Percentiles rank a stretch among this genome's conserved stretches.
Evolutionary conservation across 2,113 vertebrate species (phyloP).

Genomic region (Heteronetta atricapilla): DNA sequence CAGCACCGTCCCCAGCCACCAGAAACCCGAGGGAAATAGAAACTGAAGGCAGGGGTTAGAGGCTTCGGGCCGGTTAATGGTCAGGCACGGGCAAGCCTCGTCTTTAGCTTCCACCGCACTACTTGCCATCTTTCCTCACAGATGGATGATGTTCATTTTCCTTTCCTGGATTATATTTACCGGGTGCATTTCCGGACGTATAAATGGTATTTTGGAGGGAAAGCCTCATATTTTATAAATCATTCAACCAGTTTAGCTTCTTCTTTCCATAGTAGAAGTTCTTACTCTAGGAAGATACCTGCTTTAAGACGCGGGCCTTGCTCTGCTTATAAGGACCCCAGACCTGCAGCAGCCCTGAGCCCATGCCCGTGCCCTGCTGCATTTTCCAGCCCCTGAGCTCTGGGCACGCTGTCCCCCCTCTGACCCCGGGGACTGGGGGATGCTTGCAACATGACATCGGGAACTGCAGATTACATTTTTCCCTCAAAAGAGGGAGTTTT

Average conservation of each 20-base stretch:
- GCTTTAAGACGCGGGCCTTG: background rate
- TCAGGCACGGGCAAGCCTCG: background rate
- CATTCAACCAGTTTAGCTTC: background rate
- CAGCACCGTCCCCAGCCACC: rapidly evolving
- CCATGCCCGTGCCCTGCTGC: background rate
- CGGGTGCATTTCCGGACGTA: constrained; percentile 5
- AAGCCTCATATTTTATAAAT: constrained; percentile 35
- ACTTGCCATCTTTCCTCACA: constrained; percentile 23
- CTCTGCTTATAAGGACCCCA: background rate
- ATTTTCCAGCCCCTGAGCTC: background rate
- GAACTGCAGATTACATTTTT: background rate
- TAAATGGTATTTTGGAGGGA: constrained; percentile 37
- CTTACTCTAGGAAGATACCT: background rate
- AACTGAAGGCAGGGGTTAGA: background rate
- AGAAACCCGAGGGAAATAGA: background rate
- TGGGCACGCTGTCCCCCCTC: background rate
- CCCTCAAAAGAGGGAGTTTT: background rate
- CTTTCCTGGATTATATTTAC: constrained; percentile 15
- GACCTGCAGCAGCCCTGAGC: rapidly evolving
- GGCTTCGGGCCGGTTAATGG: background rate
- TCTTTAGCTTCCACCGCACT: background rate
- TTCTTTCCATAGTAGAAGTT: background rate
- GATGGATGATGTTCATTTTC: constrained; percentile 26
- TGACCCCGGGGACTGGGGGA: background rate
- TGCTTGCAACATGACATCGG: background rate